These are phyloP conservation scores for Patella ulyssiponensis DNA, from an alignment of 2,888 invertebrate genomes.

Conservation along the genomic window DNA sequence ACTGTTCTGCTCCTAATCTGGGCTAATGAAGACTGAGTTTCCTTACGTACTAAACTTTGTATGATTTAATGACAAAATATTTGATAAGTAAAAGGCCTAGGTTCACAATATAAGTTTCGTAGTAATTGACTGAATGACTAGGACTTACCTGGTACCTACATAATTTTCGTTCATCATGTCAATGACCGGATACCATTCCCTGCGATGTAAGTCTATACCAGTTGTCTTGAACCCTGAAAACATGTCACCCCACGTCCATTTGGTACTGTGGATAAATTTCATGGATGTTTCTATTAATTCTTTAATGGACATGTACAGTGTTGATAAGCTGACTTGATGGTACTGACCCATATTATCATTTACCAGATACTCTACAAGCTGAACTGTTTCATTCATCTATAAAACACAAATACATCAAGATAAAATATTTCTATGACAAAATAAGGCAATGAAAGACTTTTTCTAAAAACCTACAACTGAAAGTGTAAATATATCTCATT, in stretches of 20 bases:
- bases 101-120: no score
- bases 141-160: constrained; percentile 28
- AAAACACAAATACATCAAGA: background rate
- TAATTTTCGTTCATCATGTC: constrained; percentile 37
- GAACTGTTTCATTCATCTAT: constrained; percentile 31
- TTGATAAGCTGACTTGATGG: constrained; percentile 12
- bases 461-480: no score
- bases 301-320: constrained; percentile 13
- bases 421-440: no score
- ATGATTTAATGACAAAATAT: background rate
- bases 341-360: constrained; percentile 16
- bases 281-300: constrained; percentile 17
- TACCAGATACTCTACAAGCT: constrained; percentile 15
- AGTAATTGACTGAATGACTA: no score
- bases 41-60: background rate
- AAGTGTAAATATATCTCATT: no score
- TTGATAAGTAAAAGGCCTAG: no score
- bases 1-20: no score
- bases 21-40: no score
- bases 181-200: constrained; percentile 36
- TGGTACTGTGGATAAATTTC: constrained; percentile 17
- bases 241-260: constrained; percentile 24
- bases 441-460: no score
- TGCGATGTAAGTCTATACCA: constrained; percentile 20
- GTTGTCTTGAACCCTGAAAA: constrained; percentile 18